Conservation (phyloP, 2,797 vertebrate species). For the Parotocinclus haroldoi region DNA sequence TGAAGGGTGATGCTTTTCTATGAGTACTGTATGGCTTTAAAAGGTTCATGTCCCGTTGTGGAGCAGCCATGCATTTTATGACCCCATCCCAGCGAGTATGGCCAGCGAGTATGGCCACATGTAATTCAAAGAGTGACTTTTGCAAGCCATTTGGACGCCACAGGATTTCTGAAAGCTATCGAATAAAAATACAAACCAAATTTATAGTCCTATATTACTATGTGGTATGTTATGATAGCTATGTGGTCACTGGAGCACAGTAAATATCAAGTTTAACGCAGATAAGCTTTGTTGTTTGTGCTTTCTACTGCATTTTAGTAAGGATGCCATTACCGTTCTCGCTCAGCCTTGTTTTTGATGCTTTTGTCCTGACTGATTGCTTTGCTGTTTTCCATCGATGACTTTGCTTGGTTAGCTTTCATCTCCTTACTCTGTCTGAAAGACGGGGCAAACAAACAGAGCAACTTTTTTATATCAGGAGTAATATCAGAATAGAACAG, state of each 20-base stretch:
- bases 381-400: slow-evolving; percentile 87
- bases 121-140: no score
- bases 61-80: no score
- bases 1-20: no score
- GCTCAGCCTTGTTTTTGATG: slow-evolving; percentile 86
- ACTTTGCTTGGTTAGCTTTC: slow-evolving; percentile 84
- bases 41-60: no score
- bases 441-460: slow-evolving; percentile 16
- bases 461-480: slow-evolving; percentile 25
- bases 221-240: no score
- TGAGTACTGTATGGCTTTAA: no score
- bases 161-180: no score
- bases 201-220: no score
- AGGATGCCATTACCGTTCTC: slow-evolving; percentile 74
- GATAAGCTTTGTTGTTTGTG: neutral
- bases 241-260: neutral
- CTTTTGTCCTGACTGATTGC: slow-evolving; percentile 86
- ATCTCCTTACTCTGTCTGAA: slow-evolving; percentile 84
- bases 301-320: neutral
- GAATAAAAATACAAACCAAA: no score
- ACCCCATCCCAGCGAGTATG: no score
- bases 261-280: neutral
- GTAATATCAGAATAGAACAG: slow-evolving; percentile 23
- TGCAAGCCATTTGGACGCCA: no score
- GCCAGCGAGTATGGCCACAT: no score